Percentiles rank a stretch among this genome's conserved stretches.
phyloP scores from a whole-genome alignment of 2,888 invertebrate genomes.

The Gonocerus acuteangulatus region DNA sequence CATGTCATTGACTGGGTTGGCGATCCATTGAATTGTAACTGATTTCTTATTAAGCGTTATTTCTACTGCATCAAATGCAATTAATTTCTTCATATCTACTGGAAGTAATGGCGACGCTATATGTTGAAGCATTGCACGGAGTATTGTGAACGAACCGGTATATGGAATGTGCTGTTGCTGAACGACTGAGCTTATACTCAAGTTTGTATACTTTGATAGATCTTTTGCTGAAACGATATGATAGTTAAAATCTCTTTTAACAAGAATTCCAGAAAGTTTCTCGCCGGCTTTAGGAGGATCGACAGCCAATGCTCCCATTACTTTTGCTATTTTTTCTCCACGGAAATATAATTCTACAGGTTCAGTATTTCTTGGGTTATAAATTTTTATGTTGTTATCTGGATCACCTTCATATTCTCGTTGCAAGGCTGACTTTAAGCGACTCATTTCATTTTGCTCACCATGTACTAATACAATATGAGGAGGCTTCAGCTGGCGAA shows the following conservation, averaged over 20 bases:
- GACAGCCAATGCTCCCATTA: conserved; percentile 86
- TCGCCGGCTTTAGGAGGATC: conserved; percentile 70
- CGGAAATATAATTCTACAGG: conserved; percentile 87
- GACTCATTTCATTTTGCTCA: conserved; percentile 97
- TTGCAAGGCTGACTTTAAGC: conserved; percentile 87
- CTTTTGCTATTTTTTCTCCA: conserved; percentile 97
- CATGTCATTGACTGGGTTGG: conserved; percentile 94
- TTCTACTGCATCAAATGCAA: conserved; percentile 76
- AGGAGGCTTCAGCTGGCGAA: conserved; percentile 85
- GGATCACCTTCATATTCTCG: conserved; percentile 87
- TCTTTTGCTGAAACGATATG: conserved; percentile 87
- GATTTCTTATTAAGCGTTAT: conserved; percentile 72
- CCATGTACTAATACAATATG: conserved; percentile 97
- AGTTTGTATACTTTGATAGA: conserved; percentile 90
- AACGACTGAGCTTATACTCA: conserved; percentile 85
- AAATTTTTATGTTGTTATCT: conserved; percentile 72
- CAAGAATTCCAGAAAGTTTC: conserved; percentile 81
- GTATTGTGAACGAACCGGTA: conserved; percentile 61
- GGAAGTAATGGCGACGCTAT: conserved; percentile 67
- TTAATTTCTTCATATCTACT: conserved; percentile 64
- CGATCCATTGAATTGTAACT: conserved; percentile 82
- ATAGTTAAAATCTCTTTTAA: conserved; percentile 96
- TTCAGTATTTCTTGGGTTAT: conserved; percentile 94
- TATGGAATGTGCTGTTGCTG: conserved; percentile 89
- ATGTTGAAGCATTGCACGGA: conserved; percentile 69